phyloP scores from a whole-genome alignment of 2,113 vertebrate species.

The Mirounga angustirostris region DNA sequence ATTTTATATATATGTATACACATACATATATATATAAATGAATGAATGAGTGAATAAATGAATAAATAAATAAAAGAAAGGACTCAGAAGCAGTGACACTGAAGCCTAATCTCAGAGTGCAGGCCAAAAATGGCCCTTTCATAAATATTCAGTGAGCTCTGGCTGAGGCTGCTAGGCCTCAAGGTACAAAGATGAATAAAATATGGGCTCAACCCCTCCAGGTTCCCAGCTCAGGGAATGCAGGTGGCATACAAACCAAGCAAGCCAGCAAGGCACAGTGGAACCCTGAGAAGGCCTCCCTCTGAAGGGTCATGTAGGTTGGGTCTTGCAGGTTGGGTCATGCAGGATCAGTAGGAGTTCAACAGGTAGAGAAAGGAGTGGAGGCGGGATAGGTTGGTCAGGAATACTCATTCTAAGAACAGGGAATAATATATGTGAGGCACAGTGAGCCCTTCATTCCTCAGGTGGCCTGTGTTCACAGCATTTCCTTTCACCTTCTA shows the following conservation, averaged over 20 bases:
- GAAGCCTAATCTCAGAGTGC: not conserved
- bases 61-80: not conserved
- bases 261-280: not conserved
- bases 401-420: not conserved
- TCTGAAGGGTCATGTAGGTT: not conserved
- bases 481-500: not conserved
- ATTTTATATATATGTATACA: no score
- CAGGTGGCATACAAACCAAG: not conserved
- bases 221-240: not conserved
- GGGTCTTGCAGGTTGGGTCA: not conserved
- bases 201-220: not conserved
- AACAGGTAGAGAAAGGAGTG: not conserved
- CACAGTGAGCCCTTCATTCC: not conserved
- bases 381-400: not conserved
- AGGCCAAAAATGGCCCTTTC: constrained; percentile 39
- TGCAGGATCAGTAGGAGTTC: constrained; percentile 22
- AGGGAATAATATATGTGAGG: not conserved
- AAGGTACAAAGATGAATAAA: constrained; percentile 70
- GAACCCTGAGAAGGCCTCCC: not conserved
- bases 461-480: not conserved
- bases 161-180: not conserved
- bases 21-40: not conserved
- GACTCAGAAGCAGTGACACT: not conserved
- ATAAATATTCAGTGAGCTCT: constrained; percentile 39
- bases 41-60: not conserved